Evolutionary conservation across 2,888 invertebrate species (phyloP).

Genomic region (Margaritifera margaritifera): DNA sequence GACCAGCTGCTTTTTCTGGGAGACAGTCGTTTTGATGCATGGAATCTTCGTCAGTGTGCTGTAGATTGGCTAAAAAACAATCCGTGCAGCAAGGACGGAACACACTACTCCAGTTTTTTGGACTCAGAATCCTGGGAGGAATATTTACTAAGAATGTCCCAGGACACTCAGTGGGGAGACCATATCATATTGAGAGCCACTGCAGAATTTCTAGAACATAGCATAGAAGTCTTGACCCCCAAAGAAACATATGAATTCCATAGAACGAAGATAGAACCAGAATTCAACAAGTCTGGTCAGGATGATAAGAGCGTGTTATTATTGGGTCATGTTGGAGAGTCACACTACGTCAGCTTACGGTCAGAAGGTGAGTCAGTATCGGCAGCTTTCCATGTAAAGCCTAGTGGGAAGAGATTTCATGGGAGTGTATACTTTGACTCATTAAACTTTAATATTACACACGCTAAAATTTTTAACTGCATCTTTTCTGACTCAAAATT

Average conservation of each 20-base stretch:
- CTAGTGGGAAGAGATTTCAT: too few relatives aligned
- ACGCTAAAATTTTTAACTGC: too few relatives aligned
- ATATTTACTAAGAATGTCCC: slow-evolving; percentile 37
- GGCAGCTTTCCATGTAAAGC: too few relatives aligned
- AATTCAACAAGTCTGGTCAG: not conserved
- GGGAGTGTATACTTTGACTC: too few relatives aligned
- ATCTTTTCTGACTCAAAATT: too few relatives aligned
- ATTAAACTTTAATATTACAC: too few relatives aligned
- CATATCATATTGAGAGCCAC: slow-evolving; percentile 36
- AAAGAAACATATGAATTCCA: slow-evolving; percentile 2
- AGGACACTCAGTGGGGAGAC: slow-evolving; percentile 46
- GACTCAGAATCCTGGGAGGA: slow-evolving; percentile 36
- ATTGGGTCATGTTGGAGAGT: slow-evolving; percentile 42
- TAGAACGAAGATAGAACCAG: slow-evolving; percentile 28
- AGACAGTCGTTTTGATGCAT: slow-evolving; percentile 18
- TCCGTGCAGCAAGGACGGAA: slow-evolving; percentile 37
- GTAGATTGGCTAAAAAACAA: slow-evolving; percentile 30
- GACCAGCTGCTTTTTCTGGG: slow-evolving; percentile 36
- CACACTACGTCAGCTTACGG: slow-evolving; percentile 43
- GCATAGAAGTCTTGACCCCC: slow-evolving; percentile 17
- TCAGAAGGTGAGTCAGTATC: slow-evolving; percentile 17
- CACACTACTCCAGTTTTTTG: slow-evolving; percentile 36
- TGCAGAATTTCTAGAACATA: slow-evolving; percentile 23
- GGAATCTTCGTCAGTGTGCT: slow-evolving; percentile 32
- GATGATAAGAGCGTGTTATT: slow-evolving; percentile 19